phyloP scores from a whole-genome alignment of 2,797 vertebrate species.

The Centroberyx gerrardi region DNA sequence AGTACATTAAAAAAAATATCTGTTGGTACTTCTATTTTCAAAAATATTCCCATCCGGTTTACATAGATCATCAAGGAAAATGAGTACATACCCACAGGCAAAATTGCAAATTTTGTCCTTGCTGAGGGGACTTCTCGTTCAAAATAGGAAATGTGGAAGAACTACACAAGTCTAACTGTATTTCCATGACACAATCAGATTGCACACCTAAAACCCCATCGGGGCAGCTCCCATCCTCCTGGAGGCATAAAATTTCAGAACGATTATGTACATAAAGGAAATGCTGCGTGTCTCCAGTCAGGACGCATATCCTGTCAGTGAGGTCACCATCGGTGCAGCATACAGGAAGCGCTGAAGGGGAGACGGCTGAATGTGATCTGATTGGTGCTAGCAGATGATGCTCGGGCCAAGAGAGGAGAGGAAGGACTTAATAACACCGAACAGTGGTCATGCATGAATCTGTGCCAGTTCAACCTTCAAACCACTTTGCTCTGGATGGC shows the following conservation, averaged over 20 bases:
- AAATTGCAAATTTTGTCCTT: background rate
- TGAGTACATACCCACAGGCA: background rate
- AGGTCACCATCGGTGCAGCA: slow-evolving; percentile 9
- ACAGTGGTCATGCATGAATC: background rate
- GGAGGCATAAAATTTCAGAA: background rate
- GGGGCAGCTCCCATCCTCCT: background rate
- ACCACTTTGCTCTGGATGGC: background rate
- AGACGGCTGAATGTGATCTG: background rate
- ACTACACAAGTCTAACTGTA: background rate
- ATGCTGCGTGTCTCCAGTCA: slow-evolving; percentile 1
- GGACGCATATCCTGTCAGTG: slow-evolving; percentile 1
- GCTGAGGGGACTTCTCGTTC: slow-evolving; percentile 2
- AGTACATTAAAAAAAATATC: no score
- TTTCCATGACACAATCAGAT: slow-evolving; percentile 31
- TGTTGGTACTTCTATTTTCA: no score
- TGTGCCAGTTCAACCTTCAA: background rate
- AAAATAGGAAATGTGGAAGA: background rate
- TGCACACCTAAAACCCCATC: slow-evolving; percentile 13
- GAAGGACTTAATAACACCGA: background rate
- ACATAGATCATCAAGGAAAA: no score
- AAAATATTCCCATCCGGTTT: no score
- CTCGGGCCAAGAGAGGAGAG: background rate
- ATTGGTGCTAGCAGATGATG: slow-evolving; percentile 14
- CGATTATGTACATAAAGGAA: background rate
- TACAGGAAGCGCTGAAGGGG: background rate